Base-by-base conservation (phyloP, 2,797 vertebrate species). In the Scyliorhinus canicula region DNA sequence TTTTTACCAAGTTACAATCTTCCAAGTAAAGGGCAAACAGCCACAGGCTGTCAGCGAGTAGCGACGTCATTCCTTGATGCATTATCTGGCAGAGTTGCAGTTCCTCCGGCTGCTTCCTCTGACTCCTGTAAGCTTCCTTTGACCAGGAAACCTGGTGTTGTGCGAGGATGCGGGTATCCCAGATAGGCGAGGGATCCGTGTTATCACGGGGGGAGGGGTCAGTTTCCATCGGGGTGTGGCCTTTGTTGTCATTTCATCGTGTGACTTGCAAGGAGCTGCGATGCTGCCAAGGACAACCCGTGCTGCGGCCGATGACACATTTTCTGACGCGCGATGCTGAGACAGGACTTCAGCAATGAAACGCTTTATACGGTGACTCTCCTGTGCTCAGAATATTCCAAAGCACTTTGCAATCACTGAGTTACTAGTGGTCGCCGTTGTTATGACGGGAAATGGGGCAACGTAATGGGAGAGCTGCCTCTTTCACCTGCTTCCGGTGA, bases 61-160 rank as follows among this genome's bases (percentile, higher is more conserved):
- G 65, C 6, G 65, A 74, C 47, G 47, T 52, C 67, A 74, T 94
- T 94, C 55, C 16, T 21, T 74, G 93, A 74, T 50, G 69, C 44
- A 74, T 94, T 94, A 74, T 94, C 93, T 94, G 6, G 35, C 44
- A 52, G 93, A 74, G 67, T 19, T 12, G 2, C 40, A 1, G 86
- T n/a, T 90, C 86, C 86, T 90, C 93, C 74, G 93, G 67, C 28
- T 35, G 93, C 74, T 94, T 94, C 93, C 93, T 94, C 67, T 74
- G 40, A 35, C 67, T 71, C 44, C 93, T 35, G 93, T 67, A 21
- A 28, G 5, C 47, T 74, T 74, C 44, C 67, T 94, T 55, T 67
- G 50, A 74, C 50, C 19, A 55, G 93, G 67, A 94, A 69, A 16
- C 40, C 7, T 31, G 26, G 65, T n/a, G 47, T 52, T 90, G 57